Conservation (phyloP, 2,888 invertebrate genomes). For the Galeopsomyia nigrocyanea region DNA sequence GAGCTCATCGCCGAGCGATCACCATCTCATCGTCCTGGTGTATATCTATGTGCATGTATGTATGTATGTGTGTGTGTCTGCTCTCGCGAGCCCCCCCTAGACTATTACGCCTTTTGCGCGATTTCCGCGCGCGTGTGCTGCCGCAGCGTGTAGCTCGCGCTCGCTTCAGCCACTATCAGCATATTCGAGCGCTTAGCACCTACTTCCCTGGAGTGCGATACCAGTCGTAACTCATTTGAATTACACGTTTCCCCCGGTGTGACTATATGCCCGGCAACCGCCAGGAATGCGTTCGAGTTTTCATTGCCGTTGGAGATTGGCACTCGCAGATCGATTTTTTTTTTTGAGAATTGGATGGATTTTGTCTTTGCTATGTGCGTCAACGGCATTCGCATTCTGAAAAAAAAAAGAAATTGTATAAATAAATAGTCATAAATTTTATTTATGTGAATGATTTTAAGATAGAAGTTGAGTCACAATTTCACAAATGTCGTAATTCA, state of each 20-base stretch:
- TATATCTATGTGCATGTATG: not conserved
- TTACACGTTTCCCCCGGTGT: constrained; percentile 66
- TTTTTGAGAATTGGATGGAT: not conserved
- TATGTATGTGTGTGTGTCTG: constrained; percentile 49
- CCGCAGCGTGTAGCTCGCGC: constrained; percentile 51
- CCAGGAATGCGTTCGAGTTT: constrained; percentile 1
- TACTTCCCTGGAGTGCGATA: constrained; percentile 69
- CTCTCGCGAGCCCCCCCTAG: constrained; percentile 59
- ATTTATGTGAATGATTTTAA: too few relatives aligned
- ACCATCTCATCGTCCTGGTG: constrained; percentile 66
- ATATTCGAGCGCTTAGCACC: constrained; percentile 69
- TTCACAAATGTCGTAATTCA: too few relatives aligned
- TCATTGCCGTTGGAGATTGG: constrained; percentile 13
- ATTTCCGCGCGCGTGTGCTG: constrained; percentile 43
- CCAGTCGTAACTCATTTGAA: constrained; percentile 67
- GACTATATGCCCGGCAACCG: constrained; percentile 1
- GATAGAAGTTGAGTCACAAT: too few relatives aligned
- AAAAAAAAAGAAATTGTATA: too few relatives aligned
- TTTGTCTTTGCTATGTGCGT: too few relatives aligned
- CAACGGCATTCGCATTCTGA: too few relatives aligned
- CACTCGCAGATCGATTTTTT: not conserved
- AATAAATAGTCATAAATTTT: too few relatives aligned
- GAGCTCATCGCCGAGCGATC: constrained; percentile 68
- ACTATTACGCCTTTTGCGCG: constrained; percentile 49
- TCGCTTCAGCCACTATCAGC: constrained; percentile 61